Evolutionary conservation across 2,113 vertebrate genomes (phyloP).

Genomic region (Caranx ignobilis): DNA sequence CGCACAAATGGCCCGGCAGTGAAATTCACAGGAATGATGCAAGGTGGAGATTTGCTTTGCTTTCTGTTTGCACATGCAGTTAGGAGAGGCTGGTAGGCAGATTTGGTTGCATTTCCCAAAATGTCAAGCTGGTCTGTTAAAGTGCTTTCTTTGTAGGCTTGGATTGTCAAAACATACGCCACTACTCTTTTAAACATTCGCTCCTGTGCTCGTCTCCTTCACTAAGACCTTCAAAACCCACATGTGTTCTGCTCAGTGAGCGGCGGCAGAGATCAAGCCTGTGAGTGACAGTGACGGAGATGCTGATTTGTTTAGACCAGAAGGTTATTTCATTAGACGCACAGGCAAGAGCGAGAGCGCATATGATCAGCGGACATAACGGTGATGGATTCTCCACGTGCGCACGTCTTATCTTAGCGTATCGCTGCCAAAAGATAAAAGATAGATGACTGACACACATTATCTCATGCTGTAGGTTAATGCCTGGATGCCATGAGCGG

Average conservation of each 20-base stretch:
- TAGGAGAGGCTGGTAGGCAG: not conserved
- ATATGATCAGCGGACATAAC: slow-evolving; percentile 62
- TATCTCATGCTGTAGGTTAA: slow-evolving; percentile 29
- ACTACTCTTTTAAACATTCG: not conserved
- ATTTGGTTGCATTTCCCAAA: not conserved
- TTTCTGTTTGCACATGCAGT: not conserved
- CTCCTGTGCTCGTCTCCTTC: slow-evolving; percentile 31
- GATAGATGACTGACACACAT: slow-evolving; percentile 50
- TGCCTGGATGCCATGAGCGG: slow-evolving; percentile 28
- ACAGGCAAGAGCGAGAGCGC: slow-evolving; percentile 50
- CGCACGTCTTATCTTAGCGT: slow-evolving; percentile 38
- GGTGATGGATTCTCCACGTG: slow-evolving; percentile 74
- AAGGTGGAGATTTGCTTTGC: not conserved
- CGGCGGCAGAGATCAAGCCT: slow-evolving; percentile 33
- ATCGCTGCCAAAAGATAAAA: slow-evolving; percentile 50
- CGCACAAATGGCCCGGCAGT: not conserved
- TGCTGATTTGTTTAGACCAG: slow-evolving; percentile 70
- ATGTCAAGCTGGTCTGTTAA: not conserved
- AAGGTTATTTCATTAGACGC: slow-evolving; percentile 79
- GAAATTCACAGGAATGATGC: not conserved
- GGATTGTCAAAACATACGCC: not conserved
- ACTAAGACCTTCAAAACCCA: slow-evolving; percentile 49
- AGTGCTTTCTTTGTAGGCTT: not conserved
- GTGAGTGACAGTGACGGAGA: slow-evolving; percentile 72
- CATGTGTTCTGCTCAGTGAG: slow-evolving; percentile 16